Evolutionary conservation across 2,888 invertebrate genomes (phyloP).

Genomic region (Tuberolachnus salignus): DNA sequence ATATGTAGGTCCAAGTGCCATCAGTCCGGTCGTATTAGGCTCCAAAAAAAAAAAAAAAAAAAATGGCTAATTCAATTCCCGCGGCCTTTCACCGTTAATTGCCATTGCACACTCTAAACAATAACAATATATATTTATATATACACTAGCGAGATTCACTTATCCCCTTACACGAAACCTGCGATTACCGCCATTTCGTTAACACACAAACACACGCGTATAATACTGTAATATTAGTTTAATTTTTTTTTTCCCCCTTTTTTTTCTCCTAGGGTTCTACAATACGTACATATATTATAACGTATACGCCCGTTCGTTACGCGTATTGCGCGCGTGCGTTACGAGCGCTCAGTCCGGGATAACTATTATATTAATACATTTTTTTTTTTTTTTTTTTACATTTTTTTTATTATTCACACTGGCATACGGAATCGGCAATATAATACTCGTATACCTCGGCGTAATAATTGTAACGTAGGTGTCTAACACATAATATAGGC

Average conservation of each 20-base stretch:
- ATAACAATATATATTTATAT: slow-evolving; percentile 29
- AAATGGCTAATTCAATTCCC: slow-evolving; percentile 50
- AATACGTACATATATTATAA: background rate
- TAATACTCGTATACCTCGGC: too few species aligned
- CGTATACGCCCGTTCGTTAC: background rate
- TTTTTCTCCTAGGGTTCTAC: too few species aligned
- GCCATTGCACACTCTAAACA: slow-evolving; percentile 48
- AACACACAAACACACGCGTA: background rate
- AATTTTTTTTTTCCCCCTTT: slow-evolving; percentile 10
- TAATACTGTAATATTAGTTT: background rate
- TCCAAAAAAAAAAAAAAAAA: too few species aligned
- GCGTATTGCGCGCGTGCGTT: background rate
- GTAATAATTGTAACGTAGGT: too few species aligned
- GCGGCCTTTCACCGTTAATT: slow-evolving; percentile 50
- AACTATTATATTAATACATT: too few species aligned
- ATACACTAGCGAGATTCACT: slow-evolving; percentile 27
- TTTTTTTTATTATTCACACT: too few species aligned
- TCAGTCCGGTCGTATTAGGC: slow-evolving; percentile 45
- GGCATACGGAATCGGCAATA: too few species aligned
- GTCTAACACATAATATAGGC: too few species aligned
- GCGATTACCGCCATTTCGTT: slow-evolving; percentile 31
- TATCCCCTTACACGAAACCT: slow-evolving; percentile 11
- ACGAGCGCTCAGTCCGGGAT: too few species aligned
- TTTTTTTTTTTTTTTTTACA: too few species aligned
- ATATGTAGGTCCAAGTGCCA: slow-evolving; percentile 28